Evolutionary conservation across 2,113 vertebrate genomes (phyloP), one percentile per base, ranked within the genome.

Genomic region (Gobio gobio): DNA sequence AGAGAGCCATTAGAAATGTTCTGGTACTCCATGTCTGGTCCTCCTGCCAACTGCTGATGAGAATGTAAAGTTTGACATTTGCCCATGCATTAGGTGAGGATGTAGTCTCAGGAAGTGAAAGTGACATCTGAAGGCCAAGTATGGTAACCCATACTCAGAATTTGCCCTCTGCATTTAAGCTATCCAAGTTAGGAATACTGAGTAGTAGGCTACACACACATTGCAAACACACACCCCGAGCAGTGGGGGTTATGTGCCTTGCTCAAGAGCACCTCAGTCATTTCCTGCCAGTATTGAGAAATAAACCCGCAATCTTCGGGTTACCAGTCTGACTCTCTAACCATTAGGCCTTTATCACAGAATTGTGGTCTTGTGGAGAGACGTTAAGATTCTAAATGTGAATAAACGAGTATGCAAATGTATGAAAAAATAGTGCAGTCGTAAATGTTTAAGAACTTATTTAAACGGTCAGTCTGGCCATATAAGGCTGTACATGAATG

Each of bases 1-100:
- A 51, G 51, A 9, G 88, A 85, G 54, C 12, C 74, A 83, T 68
- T 86, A 24, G 85, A 82, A 45, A 63, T 54, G 40, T 70, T 84
- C 58, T 56, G 26, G 24, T 54, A 10, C 29, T 78, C 54, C 84
- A 88, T 88, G 22, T 24, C n/a, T n/a, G n/a, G n/a, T n/a, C n/a
- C n/a, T n/a, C 29, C 49, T 40, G 68, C 56, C 36, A 68, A 1
- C 26, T 51, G 5, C 9, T 75, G 33, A 64, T 26, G 58, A 29
- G 47, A 26, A 29, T 26, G 9, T 78, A 16, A 79, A 47, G 36
- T n/a, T 9, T 63, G 36, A 61, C 3, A 22, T 61, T 10, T 78
- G 4, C 20, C 3, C 29, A 59, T n/a, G 22, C 4, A 61, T 18
- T 10, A n/a, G 12, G 2, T 24, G 56, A 79, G 77, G 58, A 79